These are phyloP conservation scores for Heliconius sara DNA, from an alignment of 2,888 invertebrate species.

Conservation along the genomic window DNA sequence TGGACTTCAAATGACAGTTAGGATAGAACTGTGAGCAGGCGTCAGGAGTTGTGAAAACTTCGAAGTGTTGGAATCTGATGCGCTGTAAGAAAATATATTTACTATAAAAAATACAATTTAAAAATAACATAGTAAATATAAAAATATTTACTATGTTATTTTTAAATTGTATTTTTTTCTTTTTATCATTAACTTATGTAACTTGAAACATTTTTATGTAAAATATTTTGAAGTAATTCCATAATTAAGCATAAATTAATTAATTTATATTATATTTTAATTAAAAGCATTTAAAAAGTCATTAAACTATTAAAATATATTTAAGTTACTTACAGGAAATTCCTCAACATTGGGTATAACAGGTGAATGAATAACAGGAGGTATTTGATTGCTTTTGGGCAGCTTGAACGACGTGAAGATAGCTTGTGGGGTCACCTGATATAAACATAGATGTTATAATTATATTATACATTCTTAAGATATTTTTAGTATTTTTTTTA, in stretches of 20 bases:
- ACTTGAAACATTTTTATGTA: background rate
- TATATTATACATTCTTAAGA: background rate
- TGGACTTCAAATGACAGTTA: conserved; percentile 87
- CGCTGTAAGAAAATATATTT: conserved; percentile 65
- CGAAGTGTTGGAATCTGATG: conserved; percentile 85
- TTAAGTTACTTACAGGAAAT: conserved; percentile 70
- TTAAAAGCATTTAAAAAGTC: background rate
- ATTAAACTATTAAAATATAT: background rate
- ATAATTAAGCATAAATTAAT: background rate
- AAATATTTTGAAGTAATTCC: background rate
- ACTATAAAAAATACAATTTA: no score
- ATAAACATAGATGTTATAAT: background rate
- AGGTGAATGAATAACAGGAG: conserved; percentile 71
- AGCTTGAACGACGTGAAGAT: conserved; percentile 97
- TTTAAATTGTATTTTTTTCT: no score
- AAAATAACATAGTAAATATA: no score
- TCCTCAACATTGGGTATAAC: conserved; percentile 76
- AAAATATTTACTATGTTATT: no score
- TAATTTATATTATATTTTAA: no score
- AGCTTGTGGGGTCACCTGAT: conserved; percentile 90
- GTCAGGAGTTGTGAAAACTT: conserved; percentile 84
- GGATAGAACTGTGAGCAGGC: conserved; percentile 88
- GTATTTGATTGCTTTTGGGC: conserved; percentile 87
- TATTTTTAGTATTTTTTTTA: background rate
- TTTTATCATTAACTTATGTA: background rate